These are phyloP conservation scores for Morone saxatilis DNA, from an alignment of 2,113 vertebrate species.

Conservation along the genomic window DNA sequence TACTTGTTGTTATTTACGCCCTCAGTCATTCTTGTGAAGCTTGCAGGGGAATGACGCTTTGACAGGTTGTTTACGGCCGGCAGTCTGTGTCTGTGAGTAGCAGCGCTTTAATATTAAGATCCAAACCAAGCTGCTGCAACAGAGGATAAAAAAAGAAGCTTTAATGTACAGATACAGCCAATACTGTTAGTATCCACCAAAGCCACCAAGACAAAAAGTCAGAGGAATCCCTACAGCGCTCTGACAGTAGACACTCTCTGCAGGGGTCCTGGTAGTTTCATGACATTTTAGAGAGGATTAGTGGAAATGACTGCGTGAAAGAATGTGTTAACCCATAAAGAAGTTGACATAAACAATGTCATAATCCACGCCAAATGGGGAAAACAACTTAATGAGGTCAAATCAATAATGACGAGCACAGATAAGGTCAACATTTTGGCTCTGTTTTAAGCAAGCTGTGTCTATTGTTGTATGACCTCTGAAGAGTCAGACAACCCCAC, in stretches of 20 bases:
- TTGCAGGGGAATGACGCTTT: constrained; percentile 28
- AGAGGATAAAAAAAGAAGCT: constrained; percentile 39
- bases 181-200: constrained; percentile 35
- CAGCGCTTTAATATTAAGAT: constrained; percentile 47
- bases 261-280: constrained; percentile 50
- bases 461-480: constrained; percentile 13
- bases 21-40: constrained; percentile 50
- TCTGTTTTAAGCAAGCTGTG: background rate
- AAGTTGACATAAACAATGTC: constrained; percentile 61
- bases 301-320: constrained; percentile 30
- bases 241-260: constrained; percentile 42
- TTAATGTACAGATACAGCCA: constrained; percentile 60
- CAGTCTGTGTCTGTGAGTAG: constrained; percentile 29
- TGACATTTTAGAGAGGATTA: constrained; percentile 75
- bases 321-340: constrained; percentile 61
- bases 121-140: constrained; percentile 34
- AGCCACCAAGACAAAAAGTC: constrained; percentile 47
- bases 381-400: constrained; percentile 70
- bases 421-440: constrained; percentile 23
- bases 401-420: constrained; percentile 46
- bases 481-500: constrained; percentile 3
- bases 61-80: constrained; percentile 47
- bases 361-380: constrained; percentile 55
- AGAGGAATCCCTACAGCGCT: constrained; percentile 37
- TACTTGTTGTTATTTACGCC: constrained; percentile 26